Evolutionary conservation across 2,888 invertebrate species (phyloP), one percentile per base, ranked within the genome.

Genomic region (Eurytoma adleriae): DNA sequence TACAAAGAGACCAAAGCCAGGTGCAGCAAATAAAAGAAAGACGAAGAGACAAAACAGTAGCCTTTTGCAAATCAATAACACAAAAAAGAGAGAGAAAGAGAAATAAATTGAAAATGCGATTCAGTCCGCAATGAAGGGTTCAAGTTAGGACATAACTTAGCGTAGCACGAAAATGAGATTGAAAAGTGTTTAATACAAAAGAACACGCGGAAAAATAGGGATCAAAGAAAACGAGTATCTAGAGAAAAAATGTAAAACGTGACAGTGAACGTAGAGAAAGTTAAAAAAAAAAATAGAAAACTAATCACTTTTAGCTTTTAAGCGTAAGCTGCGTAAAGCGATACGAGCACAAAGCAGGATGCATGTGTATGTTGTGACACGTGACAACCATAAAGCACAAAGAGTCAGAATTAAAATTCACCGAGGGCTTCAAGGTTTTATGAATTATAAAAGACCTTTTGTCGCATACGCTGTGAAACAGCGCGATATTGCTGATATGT

Each of bases 151-250:
- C 62, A 50, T 52, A 62, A 16, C 40, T 16, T 62, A 62, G 62
- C 62, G 62, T 62, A 30, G 40, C n/a, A 40, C n/a, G 20, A 64
- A 64, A 64, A 64, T 13, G 64, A 64, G 18, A 18, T 30, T 5
- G 64, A n/a, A n/a, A n/a, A 64, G 18, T 40, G 64, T 64, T 30
- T 14, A 59, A 66, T 30, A 70, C 2, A 83, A 62, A 61, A 52
- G 74, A 71, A 73, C n/a, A 76, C 18, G n/a, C 30, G 50, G 70
- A 71, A 72, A 54, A 73, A 80, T 76, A 78, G 76, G 76, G 76
- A 78, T 71, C 71, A 64, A 78, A 78, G 57, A 78, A 66, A 57
- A 66, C 50, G 57, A 64, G 30, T 66, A 57, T 13, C 27, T 64
- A 52, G 59, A 68, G 7, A 54, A 64, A 70, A 50, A 66, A 78